A percentile compares a stretch with the other conserved stretches of the same genome.
Evolutionary conservation across 2,113 vertebrate genomes (phyloP).

Genomic region (Noturus placidus): DNA sequence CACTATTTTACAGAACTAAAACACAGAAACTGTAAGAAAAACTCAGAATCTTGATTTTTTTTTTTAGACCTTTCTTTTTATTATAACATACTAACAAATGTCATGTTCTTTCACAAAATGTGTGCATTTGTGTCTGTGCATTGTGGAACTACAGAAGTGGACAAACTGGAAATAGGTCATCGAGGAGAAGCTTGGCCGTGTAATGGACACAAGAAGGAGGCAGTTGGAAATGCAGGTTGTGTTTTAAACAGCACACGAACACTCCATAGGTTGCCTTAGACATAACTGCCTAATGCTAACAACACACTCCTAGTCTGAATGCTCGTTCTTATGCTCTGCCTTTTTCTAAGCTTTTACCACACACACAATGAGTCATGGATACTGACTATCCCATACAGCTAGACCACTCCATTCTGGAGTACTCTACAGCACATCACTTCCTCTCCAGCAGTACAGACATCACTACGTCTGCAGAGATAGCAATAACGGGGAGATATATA

Average conservation of each 20-base stretch:
- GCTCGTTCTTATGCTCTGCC: background rate
- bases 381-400: background rate
- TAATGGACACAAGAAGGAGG: slow-evolving; percentile 10
- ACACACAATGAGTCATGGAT: background rate
- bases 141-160: slow-evolving; percentile 61
- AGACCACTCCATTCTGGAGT: background rate
- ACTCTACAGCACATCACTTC: background rate
- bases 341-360: background rate
- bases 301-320: background rate
- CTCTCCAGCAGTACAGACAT: no score
- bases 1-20: background rate
- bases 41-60: background rate
- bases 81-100: slow-evolving; percentile 49
- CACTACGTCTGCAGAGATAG: background rate
- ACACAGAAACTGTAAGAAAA: background rate
- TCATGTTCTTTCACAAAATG: slow-evolving; percentile 67
- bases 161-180: slow-evolving; percentile 52
- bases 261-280: background rate
- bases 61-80: slow-evolving; percentile 57
- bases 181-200: background rate
- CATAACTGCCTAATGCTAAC: background rate
- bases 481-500: background rate
- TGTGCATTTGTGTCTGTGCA: slow-evolving; percentile 67
- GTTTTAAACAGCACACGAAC: background rate
- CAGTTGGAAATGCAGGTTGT: background rate